phyloP scores from a whole-genome alignment of 2,888 invertebrate species.

The Chymomyza procnemis region DNA sequence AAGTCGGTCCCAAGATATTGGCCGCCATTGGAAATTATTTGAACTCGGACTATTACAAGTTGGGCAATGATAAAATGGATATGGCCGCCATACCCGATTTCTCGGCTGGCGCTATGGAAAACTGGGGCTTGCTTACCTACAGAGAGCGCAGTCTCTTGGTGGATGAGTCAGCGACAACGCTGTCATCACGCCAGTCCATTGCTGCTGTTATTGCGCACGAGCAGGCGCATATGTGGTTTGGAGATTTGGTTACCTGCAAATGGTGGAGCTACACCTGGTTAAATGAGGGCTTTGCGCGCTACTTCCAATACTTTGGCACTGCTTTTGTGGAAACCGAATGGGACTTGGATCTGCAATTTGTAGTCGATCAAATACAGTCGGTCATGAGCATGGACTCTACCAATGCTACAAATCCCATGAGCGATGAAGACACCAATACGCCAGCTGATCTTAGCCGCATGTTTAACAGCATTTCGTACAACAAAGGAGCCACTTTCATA shows the following conservation, averaged over 20 bases:
- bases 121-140: constrained; percentile 93
- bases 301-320: constrained; percentile 85
- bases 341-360: constrained; percentile 85
- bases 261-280: constrained; percentile 82
- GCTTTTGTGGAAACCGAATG: constrained; percentile 80
- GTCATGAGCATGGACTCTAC: constrained; percentile 83
- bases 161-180: constrained; percentile 81
- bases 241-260: constrained; percentile 81
- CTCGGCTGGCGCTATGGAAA: constrained; percentile 92
- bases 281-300: constrained; percentile 85
- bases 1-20: constrained; percentile 81
- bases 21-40: constrained; percentile 81
- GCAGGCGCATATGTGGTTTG: constrained; percentile 85
- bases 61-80: constrained; percentile 85
- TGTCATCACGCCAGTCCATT: constrained; percentile 82
- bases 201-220: constrained; percentile 80
- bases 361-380: constrained; percentile 84
- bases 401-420: constrained; percentile 81
- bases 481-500: constrained; percentile 84
- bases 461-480: constrained; percentile 85
- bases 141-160: constrained; percentile 85
- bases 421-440: constrained; percentile 80
- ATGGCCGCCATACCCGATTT: constrained; percentile 93
- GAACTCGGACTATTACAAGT: constrained; percentile 80
- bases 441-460: constrained; percentile 81